Evolutionary conservation across 2,113 vertebrate genomes (phyloP).

Genomic region (Festucalex cinctus): DNA sequence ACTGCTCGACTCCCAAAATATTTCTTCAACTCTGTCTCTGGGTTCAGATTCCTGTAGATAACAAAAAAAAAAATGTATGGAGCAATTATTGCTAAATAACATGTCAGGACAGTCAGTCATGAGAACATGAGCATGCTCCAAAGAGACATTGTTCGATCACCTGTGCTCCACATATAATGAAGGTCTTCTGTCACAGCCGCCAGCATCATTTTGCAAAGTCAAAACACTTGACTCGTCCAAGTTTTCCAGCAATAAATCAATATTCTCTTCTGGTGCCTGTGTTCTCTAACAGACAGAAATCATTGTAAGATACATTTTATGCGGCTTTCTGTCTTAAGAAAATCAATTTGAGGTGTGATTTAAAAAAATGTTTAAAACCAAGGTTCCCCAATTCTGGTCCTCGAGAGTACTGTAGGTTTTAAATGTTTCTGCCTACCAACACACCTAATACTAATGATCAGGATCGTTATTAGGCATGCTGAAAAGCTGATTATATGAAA

Average conservation of each 20-base stretch:
- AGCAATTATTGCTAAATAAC: background rate
- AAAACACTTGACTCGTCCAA: slow-evolving; percentile 75
- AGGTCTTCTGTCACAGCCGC: slow-evolving; percentile 68
- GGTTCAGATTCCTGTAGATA: slow-evolving; percentile 85
- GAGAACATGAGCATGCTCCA: background rate
- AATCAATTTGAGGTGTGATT: background rate
- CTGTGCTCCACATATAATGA: slow-evolving; percentile 90
- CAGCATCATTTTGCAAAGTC: slow-evolving; percentile 62
- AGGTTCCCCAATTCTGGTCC: no score
- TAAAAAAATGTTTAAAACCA: background rate
- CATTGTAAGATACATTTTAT: background rate
- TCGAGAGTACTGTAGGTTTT: no score
- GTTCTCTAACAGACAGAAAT: slow-evolving; percentile 59
- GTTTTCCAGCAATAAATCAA: slow-evolving; percentile 83
- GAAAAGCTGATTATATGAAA: no score
- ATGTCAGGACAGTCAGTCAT: background rate
- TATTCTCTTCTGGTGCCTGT: slow-evolving; percentile 70
- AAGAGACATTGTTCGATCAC: slow-evolving; percentile 58
- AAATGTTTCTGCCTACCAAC: no score
- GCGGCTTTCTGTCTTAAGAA: background rate
- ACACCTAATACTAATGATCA: no score
- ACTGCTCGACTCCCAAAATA: slow-evolving; percentile 95
- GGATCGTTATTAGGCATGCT: no score
- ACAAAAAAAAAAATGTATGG: background rate
- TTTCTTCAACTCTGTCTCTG: slow-evolving; percentile 93